These are phyloP conservation scores for Gobiocypris rarus DNA, from an alignment of 2,113 vertebrate species.

Conservation along the genomic window DNA sequence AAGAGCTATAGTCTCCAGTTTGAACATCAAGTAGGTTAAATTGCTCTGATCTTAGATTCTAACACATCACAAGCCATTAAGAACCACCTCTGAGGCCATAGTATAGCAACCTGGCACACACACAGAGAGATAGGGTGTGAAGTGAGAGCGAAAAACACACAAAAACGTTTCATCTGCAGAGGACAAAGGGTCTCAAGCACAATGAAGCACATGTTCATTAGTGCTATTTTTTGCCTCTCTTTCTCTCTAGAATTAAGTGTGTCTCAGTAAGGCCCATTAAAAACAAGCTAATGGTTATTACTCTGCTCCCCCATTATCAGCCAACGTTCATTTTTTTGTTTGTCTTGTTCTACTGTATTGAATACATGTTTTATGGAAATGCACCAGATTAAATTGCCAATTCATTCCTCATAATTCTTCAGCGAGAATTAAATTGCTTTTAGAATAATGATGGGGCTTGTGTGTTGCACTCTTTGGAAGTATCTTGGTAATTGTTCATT, in stretches of 20 bases:
- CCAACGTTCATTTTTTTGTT: conserved; percentile 35
- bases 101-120: not conserved
- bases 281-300: conserved; percentile 46
- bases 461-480: conserved; percentile 28
- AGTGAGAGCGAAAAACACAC: conserved; percentile 36
- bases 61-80: conserved; percentile 40
- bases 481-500: conserved; percentile 32
- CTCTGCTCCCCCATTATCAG: conserved; percentile 10
- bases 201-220: conserved; percentile 36
- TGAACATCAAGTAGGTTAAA: conserved; percentile 42
- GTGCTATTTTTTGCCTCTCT: not conserved
- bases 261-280: conserved; percentile 45
- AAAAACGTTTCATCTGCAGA: conserved; percentile 23
- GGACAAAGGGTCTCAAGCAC: conserved; percentile 35
- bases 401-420: conserved; percentile 46
- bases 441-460: conserved; percentile 47
- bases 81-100: conserved; percentile 22
- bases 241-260: conserved; percentile 12
- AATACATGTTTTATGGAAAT: conserved; percentile 48
- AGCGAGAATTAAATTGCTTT: conserved; percentile 40
- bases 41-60: conserved; percentile 32
- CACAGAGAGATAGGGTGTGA: not conserved
- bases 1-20: conserved; percentile 25
- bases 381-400: conserved; percentile 51
- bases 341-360: conserved; percentile 46